Conservation (phyloP, 2,888 invertebrate genomes). For the Drosophila cognata region DNA sequence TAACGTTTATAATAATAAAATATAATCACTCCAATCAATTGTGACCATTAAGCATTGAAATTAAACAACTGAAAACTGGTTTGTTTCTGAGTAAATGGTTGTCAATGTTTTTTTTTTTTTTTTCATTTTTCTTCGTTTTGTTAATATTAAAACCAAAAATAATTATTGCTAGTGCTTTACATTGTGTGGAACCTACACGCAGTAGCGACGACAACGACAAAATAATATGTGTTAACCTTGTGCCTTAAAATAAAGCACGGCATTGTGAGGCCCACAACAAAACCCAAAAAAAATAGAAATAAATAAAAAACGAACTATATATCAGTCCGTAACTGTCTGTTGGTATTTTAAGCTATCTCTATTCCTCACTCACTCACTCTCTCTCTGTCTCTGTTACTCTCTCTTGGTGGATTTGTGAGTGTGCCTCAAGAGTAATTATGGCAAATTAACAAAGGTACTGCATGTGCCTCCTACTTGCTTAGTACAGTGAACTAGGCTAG, state of each 20-base stretch:
- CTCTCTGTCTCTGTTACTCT: not conserved
- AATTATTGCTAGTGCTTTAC: constrained; percentile 67
- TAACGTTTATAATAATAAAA: constrained; percentile 49
- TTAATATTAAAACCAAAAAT: constrained; percentile 69
- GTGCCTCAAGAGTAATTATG: constrained; percentile 55
- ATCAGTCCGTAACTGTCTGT: constrained; percentile 35
- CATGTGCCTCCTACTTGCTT: constrained; percentile 24
- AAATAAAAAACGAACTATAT: constrained; percentile 2
- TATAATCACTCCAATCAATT: constrained; percentile 72
- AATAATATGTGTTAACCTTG: constrained; percentile 65
- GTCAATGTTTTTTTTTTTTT: constrained; percentile 22
- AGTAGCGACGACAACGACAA: constrained; percentile 33
- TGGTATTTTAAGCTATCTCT: not conserved
- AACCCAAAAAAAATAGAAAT: not conserved
- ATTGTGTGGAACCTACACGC: constrained; percentile 68
- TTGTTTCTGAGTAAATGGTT: constrained; percentile 41
- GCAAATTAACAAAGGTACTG: constrained; percentile 67
- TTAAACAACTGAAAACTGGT: constrained; percentile 71
- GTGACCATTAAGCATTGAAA: constrained; percentile 72
- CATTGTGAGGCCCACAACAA: constrained; percentile 64
- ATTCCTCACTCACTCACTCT: not conserved
- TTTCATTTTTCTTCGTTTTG: constrained; percentile 18
- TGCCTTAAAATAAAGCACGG: constrained; percentile 76
- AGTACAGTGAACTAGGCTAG: constrained; percentile 69
- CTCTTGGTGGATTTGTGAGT: not conserved